Percentiles rank a stretch among this genome's conserved stretches.
phyloP scores from a whole-genome alignment of 2,888 invertebrate species.

The Sympetrum striolatum region DNA sequence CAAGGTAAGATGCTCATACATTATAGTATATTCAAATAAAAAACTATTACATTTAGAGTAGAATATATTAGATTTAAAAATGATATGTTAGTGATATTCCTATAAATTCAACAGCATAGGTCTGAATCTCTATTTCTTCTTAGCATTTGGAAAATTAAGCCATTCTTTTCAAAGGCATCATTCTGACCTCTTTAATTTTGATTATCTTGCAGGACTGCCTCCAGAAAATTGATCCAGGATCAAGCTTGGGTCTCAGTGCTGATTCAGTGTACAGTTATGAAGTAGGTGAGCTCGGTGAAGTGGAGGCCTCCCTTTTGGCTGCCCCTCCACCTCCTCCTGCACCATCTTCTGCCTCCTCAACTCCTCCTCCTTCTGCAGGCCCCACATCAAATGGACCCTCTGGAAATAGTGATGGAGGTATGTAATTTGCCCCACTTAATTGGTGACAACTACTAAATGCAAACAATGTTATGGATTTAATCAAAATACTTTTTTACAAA shows the following conservation, averaged over 20 bases:
- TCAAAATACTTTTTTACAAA: background rate
- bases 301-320: constrained; percentile 52
- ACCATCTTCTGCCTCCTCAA: constrained; percentile 8
- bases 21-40: background rate
- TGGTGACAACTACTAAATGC: background rate
- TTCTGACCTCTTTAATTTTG: background rate
- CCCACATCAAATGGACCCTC: constrained; percentile 25
- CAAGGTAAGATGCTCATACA: constrained; percentile 63
- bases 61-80: too few species aligned
- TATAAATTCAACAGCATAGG: too few species aligned
- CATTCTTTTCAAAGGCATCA: background rate
- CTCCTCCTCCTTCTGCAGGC: constrained; percentile 27
- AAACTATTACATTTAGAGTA: background rate
- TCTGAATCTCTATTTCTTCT: background rate
- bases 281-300: constrained; percentile 74
- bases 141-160: background rate
- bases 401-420: constrained; percentile 2
- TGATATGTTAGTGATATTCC: too few species aligned
- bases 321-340: constrained; percentile 16
- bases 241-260: constrained; percentile 79
- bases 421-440: background rate
- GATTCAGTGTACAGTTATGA: constrained; percentile 95
- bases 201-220: constrained; percentile 74
- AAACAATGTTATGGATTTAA: background rate
- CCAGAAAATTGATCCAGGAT: constrained; percentile 89